Evolutionary conservation across 2,888 invertebrate genomes (phyloP), one percentile per base, ranked within the genome.

Genomic region (Drosophila lutescens): DNA sequence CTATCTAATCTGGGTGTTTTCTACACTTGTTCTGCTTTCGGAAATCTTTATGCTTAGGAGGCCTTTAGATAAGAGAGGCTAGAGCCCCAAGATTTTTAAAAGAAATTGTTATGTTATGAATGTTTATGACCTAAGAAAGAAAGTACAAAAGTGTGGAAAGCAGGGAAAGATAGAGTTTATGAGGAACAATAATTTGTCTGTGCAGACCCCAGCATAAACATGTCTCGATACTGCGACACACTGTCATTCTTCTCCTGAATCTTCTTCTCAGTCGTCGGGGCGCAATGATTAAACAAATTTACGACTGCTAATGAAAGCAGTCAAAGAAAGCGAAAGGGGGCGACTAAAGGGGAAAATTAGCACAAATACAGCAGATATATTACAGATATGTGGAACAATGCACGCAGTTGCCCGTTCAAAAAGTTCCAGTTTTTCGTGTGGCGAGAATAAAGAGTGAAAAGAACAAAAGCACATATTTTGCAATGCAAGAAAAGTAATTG

Each of bases 251-350:
- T 34, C 43, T 41, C 15, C 20, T 36, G 60, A 26, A 26, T 26
- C 63, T 43, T 44, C 15, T 47, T 47, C 15, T 38, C n/a, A 17
- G 50, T 23, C 36, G 46, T 3, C 23, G 43, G 4, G 51, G 30
- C 10, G 59, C 26, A 66, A 66, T 47, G 54, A 66, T 66, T 47
- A 41, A 65, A 34, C 53, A 65, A 54, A 66, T 66, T 65, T 65
- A 66, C 40, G 46, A 10, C 17, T 41, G 53, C 65, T 34, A 10
- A 46, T 46, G 12, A 46, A 46, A 17, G 12, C 26, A n/a, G 12
- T n/a, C 60, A 12, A 17, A 51, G 23, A 15, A 26, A 49, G 49
- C 12, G 13, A n/a, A n/a, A n/a, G 10, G 26, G 13, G 8, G 43
- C n/a, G 30, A 5, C 12, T 10, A 6, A 6, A 4, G 9, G 17